These are phyloP conservation scores for Troides helena DNA, from an alignment of 2,888 invertebrate genomes.

Conservation along the genomic window DNA sequence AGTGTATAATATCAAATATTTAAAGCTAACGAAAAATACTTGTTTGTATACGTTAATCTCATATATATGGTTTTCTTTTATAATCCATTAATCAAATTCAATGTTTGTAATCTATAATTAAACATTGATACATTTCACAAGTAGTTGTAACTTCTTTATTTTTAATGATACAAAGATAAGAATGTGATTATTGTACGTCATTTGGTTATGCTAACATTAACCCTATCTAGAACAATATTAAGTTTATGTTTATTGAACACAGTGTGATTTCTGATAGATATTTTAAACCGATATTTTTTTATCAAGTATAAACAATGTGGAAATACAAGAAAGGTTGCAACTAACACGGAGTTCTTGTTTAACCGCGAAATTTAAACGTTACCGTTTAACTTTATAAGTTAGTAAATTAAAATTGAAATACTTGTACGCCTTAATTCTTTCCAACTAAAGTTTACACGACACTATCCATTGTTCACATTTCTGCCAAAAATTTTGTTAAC, in stretches of 20 bases:
- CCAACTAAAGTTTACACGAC: constrained; percentile 15
- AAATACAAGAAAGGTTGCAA: not conserved
- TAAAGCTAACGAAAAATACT: not conserved
- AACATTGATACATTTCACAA: too few relatives aligned
- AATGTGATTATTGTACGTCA: too few relatives aligned
- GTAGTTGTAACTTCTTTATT: too few relatives aligned
- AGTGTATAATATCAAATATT: not conserved
- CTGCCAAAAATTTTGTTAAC: constrained; percentile 28
- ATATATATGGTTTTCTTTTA: too few relatives aligned
- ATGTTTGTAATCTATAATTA: too few relatives aligned
- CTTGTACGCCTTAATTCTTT: constrained; percentile 3
- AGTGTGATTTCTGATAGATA: too few relatives aligned
- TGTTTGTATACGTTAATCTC: too few relatives aligned
- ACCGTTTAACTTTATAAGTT: not conserved
- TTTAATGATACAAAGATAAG: too few relatives aligned
- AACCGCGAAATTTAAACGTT: not conserved
- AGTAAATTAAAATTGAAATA: constrained; percentile 7
- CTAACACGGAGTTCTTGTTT: not conserved
- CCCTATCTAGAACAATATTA: too few relatives aligned
- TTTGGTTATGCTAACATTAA: too few relatives aligned
- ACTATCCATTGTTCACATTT: constrained; percentile 18
- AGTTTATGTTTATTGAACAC: too few relatives aligned
- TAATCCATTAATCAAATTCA: too few relatives aligned
- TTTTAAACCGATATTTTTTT: not conserved
- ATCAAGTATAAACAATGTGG: not conserved